Conservation (phyloP, 2,888 invertebrate genomes). For the Caenorhabditis sp. region DNA sequence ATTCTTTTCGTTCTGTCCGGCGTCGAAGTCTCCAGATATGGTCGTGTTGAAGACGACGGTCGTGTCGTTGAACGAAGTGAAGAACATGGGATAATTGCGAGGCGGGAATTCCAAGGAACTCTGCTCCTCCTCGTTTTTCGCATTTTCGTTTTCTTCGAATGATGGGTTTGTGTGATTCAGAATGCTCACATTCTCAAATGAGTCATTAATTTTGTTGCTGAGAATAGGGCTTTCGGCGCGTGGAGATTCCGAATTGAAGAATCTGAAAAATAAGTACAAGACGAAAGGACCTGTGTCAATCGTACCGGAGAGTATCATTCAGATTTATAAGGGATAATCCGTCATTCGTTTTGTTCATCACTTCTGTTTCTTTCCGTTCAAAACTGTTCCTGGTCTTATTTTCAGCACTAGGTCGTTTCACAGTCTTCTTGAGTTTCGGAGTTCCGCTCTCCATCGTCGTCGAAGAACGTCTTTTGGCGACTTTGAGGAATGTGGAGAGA, state of each 20-base stretch:
- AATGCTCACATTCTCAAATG: neutral
- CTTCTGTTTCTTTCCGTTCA: constrained; percentile 26
- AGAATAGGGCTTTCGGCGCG: constrained; percentile 13
- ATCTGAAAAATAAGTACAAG: neutral
- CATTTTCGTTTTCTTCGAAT: neutral
- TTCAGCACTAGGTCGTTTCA: neutral
- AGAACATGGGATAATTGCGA: constrained; percentile 34
- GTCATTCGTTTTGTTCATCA: constrained; percentile 25
- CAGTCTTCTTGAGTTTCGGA: constrained; percentile 15
- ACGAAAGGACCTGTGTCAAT: too few species aligned
- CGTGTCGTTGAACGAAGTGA: constrained; percentile 42
- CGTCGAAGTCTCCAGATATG: constrained; percentile 31
- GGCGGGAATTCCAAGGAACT: neutral
- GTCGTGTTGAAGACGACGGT: constrained; percentile 47
- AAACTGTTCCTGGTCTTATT: neutral
- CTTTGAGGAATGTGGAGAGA: constrained; percentile 10
- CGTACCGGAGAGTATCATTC: constrained; percentile 20
- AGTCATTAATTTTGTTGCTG: neutral
- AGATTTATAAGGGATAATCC: neutral
- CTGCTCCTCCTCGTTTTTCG: neutral
- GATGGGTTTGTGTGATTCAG: neutral
- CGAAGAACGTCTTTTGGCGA: constrained; percentile 26
- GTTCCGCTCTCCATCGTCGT: constrained; percentile 3
- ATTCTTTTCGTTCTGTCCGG: constrained; percentile 3
- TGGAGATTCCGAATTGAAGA: neutral